Conservation (phyloP, 2,888 invertebrate genomes). For the Tethea ocularis region DNA sequence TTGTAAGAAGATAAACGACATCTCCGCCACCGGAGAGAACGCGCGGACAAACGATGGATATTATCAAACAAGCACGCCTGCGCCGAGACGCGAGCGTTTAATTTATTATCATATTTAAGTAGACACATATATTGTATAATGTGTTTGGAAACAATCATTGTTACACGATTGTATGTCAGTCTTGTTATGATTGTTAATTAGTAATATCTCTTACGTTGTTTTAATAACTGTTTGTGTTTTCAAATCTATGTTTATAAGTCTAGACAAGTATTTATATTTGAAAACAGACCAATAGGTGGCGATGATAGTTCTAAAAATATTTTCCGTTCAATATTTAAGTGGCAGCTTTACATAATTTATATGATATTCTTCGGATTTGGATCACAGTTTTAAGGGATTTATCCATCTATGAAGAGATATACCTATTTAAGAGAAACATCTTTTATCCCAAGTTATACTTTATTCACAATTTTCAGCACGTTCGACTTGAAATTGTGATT, state of each 20-base stretch:
- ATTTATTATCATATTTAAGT: slow-evolving; percentile 5
- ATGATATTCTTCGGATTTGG: too few relatives aligned
- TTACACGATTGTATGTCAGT: slow-evolving; percentile 30
- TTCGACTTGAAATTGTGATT: too few relatives aligned
- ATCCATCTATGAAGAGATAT: too few relatives aligned
- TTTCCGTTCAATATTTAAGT: too few relatives aligned
- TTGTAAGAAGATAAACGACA: background rate
- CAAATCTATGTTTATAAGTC: slow-evolving; percentile 5
- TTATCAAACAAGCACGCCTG: slow-evolving; percentile 17
- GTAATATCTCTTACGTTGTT: background rate
- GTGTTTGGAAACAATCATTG: slow-evolving; percentile 30
- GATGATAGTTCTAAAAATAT: too few relatives aligned
- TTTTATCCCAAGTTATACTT: too few relatives aligned
- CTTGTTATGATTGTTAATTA: slow-evolving; percentile 25
- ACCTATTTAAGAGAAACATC: too few relatives aligned
- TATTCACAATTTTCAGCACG: too few relatives aligned
- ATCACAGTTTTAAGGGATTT: too few relatives aligned
- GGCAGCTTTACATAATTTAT: too few relatives aligned
- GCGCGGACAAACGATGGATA: slow-evolving; percentile 11
- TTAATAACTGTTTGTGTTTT: slow-evolving; percentile 10
- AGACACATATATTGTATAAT: slow-evolving; percentile 23
- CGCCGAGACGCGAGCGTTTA: background rate
- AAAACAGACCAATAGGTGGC: background rate
- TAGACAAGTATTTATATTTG: background rate
- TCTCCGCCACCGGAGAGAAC: background rate